phyloP scores from a whole-genome alignment of 1,140 invertebrate species.

The Hyles vespertilio region DNA sequence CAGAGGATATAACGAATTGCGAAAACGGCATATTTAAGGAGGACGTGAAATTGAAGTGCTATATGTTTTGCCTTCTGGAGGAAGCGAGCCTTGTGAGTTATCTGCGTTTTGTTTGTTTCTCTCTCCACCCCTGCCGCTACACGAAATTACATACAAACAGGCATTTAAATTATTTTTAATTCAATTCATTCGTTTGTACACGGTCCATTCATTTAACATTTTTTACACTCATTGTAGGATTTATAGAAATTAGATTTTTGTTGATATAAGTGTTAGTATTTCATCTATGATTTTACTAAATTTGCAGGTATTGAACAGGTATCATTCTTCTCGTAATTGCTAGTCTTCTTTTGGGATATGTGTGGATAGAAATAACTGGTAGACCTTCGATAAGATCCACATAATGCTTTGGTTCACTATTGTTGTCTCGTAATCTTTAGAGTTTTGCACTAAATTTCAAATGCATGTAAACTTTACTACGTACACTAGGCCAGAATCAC shows the following conservation, averaged over 20 bases:
- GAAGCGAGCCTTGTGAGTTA: constrained; percentile 71
- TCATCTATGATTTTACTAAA: too few species aligned
- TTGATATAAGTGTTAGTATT: too few species aligned
- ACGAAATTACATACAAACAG: constrained; percentile 36
- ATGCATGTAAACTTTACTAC: too few species aligned
- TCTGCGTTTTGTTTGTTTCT: constrained; percentile 41
- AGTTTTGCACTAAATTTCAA: too few species aligned
- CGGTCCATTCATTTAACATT: constrained; percentile 15
- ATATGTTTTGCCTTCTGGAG: constrained; percentile 74
- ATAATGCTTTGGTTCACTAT: too few species aligned
- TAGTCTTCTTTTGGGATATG: too few species aligned
- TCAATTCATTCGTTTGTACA: constrained; percentile 22
- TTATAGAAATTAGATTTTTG: background rate
- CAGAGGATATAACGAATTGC: constrained; percentile 74
- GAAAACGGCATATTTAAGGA: constrained; percentile 75
- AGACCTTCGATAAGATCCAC: too few species aligned
- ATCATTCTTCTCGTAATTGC: too few species aligned
- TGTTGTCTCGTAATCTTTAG: too few species aligned
- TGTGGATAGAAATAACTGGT: too few species aligned
- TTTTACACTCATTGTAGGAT: constrained; percentile 2
- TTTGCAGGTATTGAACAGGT: too few species aligned
- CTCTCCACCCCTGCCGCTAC: constrained; percentile 26
- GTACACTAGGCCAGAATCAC: too few species aligned
- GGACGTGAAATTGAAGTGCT: constrained; percentile 72
- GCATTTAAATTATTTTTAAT: constrained; percentile 44